Evolutionary conservation across 2,113 vertebrate genomes (phyloP), one percentile per base, ranked within the genome.

Genomic region (Okapia johnstoni): DNA sequence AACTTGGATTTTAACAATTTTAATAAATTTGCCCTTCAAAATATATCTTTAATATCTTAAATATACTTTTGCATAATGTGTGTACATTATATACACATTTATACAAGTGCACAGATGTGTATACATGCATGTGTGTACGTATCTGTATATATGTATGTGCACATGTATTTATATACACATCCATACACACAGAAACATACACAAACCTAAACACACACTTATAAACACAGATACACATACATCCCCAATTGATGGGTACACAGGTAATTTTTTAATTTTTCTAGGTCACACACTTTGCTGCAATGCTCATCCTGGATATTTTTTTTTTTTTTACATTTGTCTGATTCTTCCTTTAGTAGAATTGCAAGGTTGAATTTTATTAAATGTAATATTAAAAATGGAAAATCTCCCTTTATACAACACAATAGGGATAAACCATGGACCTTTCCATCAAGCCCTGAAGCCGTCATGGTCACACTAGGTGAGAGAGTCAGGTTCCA

Each of bases 391-490:
- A 79, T 17, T 52, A 36, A 97, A 97, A 94, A 55, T 63, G 1
- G 63, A 60, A 57, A 25, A 89, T 60, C 76, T 89, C 61, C 40
- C 54, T 97, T 85, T 87, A 30, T 58, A 54, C 33, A 84, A 28
- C 33, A 86, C n/a, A 66, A 92, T 25, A 89, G 89, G 84, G 73
- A 90, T 92, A 97, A 84, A 92, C 93, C 96, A 36, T 15, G 55
- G 87, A 94, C 33, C 36, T 52, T 94, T 57, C 88, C 87, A 94
- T 96, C n/a, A 33, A 97, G 96, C 96, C 4, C 97, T 94, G 97
- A 96, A 98, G 96, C 76, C 1, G 0, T 73, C 84, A 93, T 80
- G 95, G 96, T 76, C 60, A 7, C 30, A 26, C 16, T 6, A 60
- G 6, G 50, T 43, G n/a, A 21, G 66, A 33, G 86, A 80, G 13